Conservation (phyloP, 1,140 invertebrate species). For the Camponotus vicinus region DNA sequence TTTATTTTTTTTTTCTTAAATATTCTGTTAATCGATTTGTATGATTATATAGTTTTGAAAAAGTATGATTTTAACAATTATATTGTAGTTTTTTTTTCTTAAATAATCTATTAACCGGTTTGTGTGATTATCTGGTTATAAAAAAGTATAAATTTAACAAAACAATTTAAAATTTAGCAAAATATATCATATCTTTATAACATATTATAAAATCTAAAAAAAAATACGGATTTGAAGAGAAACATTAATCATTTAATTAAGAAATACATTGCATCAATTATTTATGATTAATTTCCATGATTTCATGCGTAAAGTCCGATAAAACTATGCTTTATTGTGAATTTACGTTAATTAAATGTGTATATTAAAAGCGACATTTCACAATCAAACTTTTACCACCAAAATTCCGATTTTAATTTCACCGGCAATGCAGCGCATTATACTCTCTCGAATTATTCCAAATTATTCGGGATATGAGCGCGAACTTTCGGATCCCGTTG, state of each 20-base stretch:
- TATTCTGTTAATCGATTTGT: not conserved
- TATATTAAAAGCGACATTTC: not conserved
- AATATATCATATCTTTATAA: not conserved
- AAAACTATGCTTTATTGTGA: not conserved
- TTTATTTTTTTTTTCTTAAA: not conserved
- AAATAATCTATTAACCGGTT: not conserved
- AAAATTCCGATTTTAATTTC: conserved; percentile 42
- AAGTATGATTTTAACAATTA: not conserved
- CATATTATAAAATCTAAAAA: not conserved
- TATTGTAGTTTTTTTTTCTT: not conserved
- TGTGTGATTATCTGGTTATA: not conserved
- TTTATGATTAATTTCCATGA: not conserved
- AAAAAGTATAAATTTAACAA: conserved; percentile 11
- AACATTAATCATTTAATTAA: not conserved
- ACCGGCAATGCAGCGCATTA: not conserved
- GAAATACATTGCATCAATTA: not conserved
- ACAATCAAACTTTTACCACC: not conserved
- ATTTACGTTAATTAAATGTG: conserved; percentile 23
- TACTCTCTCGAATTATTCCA: not conserved
- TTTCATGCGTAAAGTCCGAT: not conserved
- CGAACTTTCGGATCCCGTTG: not conserved
- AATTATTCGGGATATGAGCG: not conserved
- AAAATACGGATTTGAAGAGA: not conserved
- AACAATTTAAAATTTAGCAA: not conserved
- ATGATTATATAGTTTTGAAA: not conserved